A percentile compares a stretch with the other conserved stretches of the same genome.
Evolutionary conservation across 2,113 vertebrate genomes (phyloP).

Genomic region (Clarias magur): DNA sequence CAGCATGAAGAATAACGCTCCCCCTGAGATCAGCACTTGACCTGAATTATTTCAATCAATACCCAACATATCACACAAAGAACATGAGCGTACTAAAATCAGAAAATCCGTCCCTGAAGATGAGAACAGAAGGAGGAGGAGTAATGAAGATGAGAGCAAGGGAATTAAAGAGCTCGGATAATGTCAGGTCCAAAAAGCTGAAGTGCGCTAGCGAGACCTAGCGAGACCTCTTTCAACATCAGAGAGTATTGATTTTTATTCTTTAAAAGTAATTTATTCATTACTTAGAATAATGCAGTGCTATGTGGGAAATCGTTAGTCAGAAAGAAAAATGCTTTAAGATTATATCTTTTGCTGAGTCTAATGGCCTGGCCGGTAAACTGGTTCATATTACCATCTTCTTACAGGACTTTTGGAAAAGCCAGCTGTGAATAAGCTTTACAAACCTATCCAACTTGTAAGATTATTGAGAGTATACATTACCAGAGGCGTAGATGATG

Average conservation of each 20-base stretch:
- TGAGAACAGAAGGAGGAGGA: conserved; percentile 4
- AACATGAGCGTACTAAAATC: conserved; percentile 35
- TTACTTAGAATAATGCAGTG: neutral
- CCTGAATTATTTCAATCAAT: conserved; percentile 48
- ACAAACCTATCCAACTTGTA: neutral
- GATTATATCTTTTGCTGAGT: neutral
- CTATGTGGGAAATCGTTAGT: neutral
- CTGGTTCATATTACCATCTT: neutral
- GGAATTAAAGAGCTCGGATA: conserved; percentile 30
- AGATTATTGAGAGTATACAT: neutral
- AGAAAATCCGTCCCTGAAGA: conserved; percentile 39
- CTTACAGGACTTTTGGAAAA: neutral
- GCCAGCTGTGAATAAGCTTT: neutral
- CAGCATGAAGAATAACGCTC: conserved; percentile 12
- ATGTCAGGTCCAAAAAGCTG: conserved; percentile 10
- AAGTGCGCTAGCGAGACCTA: neutral
- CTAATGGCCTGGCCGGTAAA: neutral
- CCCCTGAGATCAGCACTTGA: conserved; percentile 39
- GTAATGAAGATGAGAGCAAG: conserved; percentile 38
- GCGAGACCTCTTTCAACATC: neutral
- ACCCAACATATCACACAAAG: conserved; percentile 37
- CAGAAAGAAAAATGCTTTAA: neutral
- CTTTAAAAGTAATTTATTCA: neutral
- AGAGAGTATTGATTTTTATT: neutral
- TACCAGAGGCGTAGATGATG: neutral